A percentile compares a stretch with the other conserved stretches of the same genome.
These are phyloP conservation scores for Stramonita haemastoma DNA, from an alignment of 2,888 invertebrate species.

Conservation along the genomic window DNA sequence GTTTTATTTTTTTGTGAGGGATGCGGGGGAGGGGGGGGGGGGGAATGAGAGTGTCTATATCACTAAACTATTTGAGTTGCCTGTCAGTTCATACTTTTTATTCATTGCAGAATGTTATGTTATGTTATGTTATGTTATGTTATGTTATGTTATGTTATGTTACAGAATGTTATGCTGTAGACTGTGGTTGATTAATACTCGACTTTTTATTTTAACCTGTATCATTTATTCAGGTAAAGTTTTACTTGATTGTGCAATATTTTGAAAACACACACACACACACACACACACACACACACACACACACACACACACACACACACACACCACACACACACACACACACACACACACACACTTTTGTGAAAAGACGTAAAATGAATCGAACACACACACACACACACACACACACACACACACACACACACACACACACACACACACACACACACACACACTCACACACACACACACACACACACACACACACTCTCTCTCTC, in stretches of 20 bases:
- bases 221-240: too few species aligned
- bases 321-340: not conserved
- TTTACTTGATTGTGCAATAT: not conserved
- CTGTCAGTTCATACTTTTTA: too few species aligned
- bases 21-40: too few species aligned
- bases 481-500: not conserved
- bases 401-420: constrained; percentile 21
- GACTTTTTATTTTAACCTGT: too few species aligned
- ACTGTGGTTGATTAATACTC: too few species aligned
- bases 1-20: too few species aligned
- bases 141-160: too few species aligned
- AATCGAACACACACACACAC: not conserved
- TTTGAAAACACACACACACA: not conserved
- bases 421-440: constrained; percentile 23
- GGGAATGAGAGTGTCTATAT: too few species aligned
- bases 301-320: not conserved
- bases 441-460: constrained; percentile 12
- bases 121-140: too few species aligned
- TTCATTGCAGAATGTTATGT: too few species aligned
- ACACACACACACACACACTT: not conserved
- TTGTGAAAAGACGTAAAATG: not conserved
- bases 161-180: too few species aligned
- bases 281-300: not conserved
- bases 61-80: too few species aligned
- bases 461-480: constrained; percentile 22